Evolutionary conservation across 1,140 invertebrate species (phyloP).

Genomic region (Meloidogyne hapla): DNA sequence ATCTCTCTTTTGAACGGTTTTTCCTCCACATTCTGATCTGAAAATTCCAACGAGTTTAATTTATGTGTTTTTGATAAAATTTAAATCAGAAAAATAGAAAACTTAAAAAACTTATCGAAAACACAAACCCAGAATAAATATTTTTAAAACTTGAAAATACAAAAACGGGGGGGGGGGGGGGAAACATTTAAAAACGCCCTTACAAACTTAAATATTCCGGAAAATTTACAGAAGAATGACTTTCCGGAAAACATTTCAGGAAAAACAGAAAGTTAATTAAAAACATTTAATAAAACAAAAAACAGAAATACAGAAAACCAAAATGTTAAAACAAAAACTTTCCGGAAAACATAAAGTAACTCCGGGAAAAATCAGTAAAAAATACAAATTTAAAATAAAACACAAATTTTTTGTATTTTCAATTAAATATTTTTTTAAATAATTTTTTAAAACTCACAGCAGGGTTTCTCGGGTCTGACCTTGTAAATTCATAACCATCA

Average conservation of each 20-base stretch:
- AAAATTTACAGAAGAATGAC: neutral
- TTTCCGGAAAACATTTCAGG: neutral
- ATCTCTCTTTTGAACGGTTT: constrained; percentile 52
- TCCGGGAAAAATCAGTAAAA: too few species aligned
- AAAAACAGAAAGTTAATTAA: too few species aligned
- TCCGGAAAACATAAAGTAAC: too few species aligned
- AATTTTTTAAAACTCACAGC: constrained; percentile 28
- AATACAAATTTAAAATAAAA: neutral
- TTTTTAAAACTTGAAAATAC: too few species aligned
- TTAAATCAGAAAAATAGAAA: too few species aligned
- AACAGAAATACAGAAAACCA: too few species aligned
- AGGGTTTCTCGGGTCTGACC: constrained; percentile 56
- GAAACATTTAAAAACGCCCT: neutral
- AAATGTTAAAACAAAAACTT: too few species aligned
- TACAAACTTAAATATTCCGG: neutral
- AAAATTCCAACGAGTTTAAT: neutral
- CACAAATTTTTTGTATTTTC: neutral
- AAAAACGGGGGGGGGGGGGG: too few species aligned
- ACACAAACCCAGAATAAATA: too few species aligned
- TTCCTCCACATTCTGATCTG: constrained; percentile 58
- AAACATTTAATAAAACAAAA: too few species aligned
- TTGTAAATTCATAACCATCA: constrained; percentile 66
- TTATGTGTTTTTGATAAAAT: too few species aligned
- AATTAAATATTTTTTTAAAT: neutral
- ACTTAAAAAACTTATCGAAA: too few species aligned